Percentiles rank a stretch among this genome's conserved stretches.
These are phyloP conservation scores for Engystomops pustulosus DNA, from an alignment of 2,113 vertebrate genomes.

Conservation along the genomic window DNA sequence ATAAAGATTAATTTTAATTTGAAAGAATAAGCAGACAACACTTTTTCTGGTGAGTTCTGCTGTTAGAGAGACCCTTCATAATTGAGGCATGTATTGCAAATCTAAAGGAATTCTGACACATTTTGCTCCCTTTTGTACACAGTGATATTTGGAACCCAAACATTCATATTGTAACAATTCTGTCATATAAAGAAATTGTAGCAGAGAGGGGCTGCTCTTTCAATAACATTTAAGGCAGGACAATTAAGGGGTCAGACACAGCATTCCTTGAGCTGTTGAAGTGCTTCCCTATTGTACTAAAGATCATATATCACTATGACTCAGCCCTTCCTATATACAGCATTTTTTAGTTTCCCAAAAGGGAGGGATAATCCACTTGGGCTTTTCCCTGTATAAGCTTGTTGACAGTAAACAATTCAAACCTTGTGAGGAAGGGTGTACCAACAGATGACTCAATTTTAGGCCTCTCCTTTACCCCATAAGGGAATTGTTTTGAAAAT, in stretches of 20 bases:
- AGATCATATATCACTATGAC: conserved; percentile 57
- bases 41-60: too few species aligned
- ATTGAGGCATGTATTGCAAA: neutral
- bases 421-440: conserved; percentile 52
- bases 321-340: conserved; percentile 57
- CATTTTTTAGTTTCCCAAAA: conserved; percentile 45
- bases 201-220: neutral
- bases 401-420: conserved; percentile 54
- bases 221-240: neutral
- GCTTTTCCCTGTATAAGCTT: conserved; percentile 33
- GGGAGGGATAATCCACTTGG: conserved; percentile 46
- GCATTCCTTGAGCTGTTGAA: conserved; percentile 25
- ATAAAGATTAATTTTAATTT: too few species aligned
- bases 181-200: neutral
- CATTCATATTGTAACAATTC: too few species aligned
- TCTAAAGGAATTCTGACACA: neutral
- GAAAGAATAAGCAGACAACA: too few species aligned
- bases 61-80: too few species aligned
- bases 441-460: conserved; percentile 44
- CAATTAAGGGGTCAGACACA: conserved; percentile 7
- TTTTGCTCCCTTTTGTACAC: neutral
- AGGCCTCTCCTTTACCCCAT: conserved; percentile 19
- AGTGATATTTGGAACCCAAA: too few species aligned
- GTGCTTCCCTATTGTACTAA: conserved; percentile 50
- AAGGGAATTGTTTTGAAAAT: too few species aligned